These are phyloP conservation scores for Sebastes cheni DNA, from an alignment of 2,797 vertebrate genomes.

Conservation along the genomic window DNA sequence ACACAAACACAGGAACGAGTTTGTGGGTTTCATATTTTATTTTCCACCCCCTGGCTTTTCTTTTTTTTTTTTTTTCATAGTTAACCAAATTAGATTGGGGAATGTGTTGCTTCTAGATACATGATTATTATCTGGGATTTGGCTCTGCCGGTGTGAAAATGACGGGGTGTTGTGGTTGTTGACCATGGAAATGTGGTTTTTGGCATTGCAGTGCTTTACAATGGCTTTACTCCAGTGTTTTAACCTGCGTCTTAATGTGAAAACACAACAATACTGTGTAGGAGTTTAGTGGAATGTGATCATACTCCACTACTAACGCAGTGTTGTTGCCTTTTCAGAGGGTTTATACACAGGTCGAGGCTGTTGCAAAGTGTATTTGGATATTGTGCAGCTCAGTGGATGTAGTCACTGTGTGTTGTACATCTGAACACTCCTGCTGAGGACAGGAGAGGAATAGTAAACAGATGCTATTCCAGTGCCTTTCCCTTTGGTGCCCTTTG, in stretches of 20 bases:
- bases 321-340: constrained; percentile 14
- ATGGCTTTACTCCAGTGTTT: constrained; percentile 19
- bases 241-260: neutral
- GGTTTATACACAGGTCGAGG: constrained; percentile 23
- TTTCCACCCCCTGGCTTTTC: constrained; percentile 23
- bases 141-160: constrained; percentile 51
- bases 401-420: neutral
- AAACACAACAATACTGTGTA: constrained; percentile 5
- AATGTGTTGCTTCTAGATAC: constrained; percentile 38
- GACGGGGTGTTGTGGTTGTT: constrained; percentile 42
- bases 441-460: constrained; percentile 73
- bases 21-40: constrained; percentile 70
- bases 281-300: neutral
- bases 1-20: constrained; percentile 72
- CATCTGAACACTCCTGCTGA: constrained; percentile 43
- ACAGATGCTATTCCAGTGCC: constrained; percentile 67
- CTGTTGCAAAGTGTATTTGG: constrained; percentile 28
- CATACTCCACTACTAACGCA: neutral
- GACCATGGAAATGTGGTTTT: constrained; percentile 48
- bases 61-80: constrained; percentile 1
- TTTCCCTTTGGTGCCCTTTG: constrained; percentile 47
- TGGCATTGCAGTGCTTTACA: constrained; percentile 41
- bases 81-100: constrained; percentile 46
- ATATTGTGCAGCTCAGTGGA: constrained; percentile 6
- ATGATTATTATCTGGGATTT: constrained; percentile 41